A percentile compares a stretch with the other conserved stretches of the same genome.
Evolutionary conservation across 2,888 invertebrate species (phyloP).

Genomic region (Caenorhabditis sp.): DNA sequence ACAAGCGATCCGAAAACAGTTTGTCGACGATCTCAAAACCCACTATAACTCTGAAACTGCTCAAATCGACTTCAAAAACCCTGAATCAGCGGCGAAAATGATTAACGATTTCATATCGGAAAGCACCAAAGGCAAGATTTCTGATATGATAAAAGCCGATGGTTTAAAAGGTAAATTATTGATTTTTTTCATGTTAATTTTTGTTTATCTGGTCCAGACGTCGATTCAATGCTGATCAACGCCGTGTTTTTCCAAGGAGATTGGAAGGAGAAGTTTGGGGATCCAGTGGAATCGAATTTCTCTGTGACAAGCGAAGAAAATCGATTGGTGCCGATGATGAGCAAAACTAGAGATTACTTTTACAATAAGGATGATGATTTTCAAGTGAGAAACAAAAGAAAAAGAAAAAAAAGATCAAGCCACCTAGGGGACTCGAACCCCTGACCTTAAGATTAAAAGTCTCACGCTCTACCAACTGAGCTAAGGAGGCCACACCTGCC

Average conservation of each 20-base stretch:
- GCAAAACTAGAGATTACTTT: slow-evolving; percentile 17
- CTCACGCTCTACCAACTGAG: slow-evolving; percentile 72
- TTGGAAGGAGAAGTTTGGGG: slow-evolving; percentile 38
- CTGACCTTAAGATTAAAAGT: slow-evolving; percentile 77
- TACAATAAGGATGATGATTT: slow-evolving; percentile 50
- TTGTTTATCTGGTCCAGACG: slow-evolving; percentile 49
- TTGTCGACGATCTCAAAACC: slow-evolving; percentile 26
- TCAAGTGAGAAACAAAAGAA: slow-evolving; percentile 21
- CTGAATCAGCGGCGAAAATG: slow-evolving; percentile 19
- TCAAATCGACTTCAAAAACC: slow-evolving; percentile 41
- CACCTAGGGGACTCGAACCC: slow-evolving; percentile 70
- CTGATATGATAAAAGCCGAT: slow-evolving; percentile 38
- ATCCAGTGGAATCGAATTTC: slow-evolving; percentile 25
- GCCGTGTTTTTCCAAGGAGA: slow-evolving; percentile 64
- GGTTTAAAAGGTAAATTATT: slow-evolving; percentile 34
- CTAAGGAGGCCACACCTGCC: background rate
- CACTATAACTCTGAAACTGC: slow-evolving; percentile 41
- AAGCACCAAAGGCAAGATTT: slow-evolving; percentile 36
- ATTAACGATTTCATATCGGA: slow-evolving; percentile 44
- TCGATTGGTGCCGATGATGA: slow-evolving; percentile 24
- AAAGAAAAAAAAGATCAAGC: background rate
- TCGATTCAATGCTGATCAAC: slow-evolving; percentile 61
- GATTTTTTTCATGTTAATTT: no score
- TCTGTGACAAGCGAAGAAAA: slow-evolving; percentile 12
- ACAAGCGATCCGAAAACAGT: slow-evolving; percentile 47